Conservation (phyloP, 2,888 invertebrate species). For the Polymixis lichenea region DNA sequence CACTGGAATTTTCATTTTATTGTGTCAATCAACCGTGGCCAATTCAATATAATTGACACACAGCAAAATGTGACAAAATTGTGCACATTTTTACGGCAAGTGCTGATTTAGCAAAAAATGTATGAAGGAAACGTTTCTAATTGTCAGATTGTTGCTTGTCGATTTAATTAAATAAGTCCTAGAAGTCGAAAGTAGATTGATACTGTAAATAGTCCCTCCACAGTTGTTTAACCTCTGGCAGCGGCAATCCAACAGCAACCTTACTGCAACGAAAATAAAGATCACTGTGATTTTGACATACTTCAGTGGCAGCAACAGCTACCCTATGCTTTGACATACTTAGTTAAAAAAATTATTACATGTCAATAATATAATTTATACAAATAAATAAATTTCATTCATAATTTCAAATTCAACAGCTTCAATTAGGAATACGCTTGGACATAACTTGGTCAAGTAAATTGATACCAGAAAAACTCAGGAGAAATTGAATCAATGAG, state of each 20-base stretch:
- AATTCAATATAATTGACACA: neutral
- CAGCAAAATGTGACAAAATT: neutral
- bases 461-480: too few species aligned
- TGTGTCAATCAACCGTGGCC: neutral
- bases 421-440: too few species aligned
- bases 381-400: too few species aligned
- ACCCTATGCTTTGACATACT: too few species aligned
- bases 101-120: neutral
- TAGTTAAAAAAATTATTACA: too few species aligned
- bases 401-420: too few species aligned
- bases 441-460: too few species aligned
- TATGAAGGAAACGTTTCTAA: neutral
- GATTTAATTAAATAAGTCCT: neutral
- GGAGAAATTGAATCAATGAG: neutral
- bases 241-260: neutral
- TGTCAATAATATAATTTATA: too few species aligned
- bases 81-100: neutral
- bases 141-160: neutral
- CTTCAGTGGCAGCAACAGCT: too few species aligned
- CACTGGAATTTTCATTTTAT: neutral
- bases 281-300: too few species aligned
- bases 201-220: neutral
- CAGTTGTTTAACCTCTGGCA: neutral
- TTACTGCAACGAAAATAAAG: neutral
- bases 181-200: neutral